Percentiles rank a stretch among this genome's conserved stretches.
These are phyloP conservation scores for Callimorpha dominula DNA, from an alignment of 2,888 invertebrate genomes.

Conservation along the genomic window DNA sequence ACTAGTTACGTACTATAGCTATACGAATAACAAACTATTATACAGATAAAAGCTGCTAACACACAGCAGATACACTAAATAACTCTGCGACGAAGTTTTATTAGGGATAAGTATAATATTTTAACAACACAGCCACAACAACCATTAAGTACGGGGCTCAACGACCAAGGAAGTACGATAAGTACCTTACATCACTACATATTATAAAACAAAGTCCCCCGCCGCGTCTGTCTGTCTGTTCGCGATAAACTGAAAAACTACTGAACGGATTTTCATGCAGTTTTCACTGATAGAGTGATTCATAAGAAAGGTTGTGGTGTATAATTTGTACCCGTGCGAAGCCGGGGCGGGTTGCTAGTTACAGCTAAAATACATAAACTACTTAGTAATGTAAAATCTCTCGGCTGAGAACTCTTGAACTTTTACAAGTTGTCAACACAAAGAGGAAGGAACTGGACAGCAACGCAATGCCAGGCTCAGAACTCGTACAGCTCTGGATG, in stretches of 20 bases:
- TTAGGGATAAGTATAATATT: background rate
- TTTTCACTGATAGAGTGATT: too few species aligned
- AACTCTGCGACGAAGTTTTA: background rate
- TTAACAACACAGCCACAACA: constrained; percentile 39
- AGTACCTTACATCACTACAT: constrained; percentile 4
- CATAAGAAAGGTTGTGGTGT: too few species aligned
- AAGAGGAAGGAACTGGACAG: too few species aligned
- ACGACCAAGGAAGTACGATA: constrained; percentile 20
- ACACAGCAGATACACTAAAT: background rate
- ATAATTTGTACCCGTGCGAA: too few species aligned
- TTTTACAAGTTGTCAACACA: too few species aligned
- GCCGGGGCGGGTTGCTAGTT: too few species aligned
- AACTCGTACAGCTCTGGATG: background rate
- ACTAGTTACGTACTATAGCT: constrained; percentile 37
- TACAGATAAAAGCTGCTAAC: constrained; percentile 7
- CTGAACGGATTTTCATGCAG: too few species aligned
- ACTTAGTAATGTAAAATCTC: background rate
- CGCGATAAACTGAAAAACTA: too few species aligned
- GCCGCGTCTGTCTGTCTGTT: too few species aligned
- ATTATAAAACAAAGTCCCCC: too few species aligned
- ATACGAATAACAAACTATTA: constrained; percentile 34
- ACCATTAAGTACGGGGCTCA: constrained; percentile 25
- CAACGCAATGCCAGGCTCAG: background rate
- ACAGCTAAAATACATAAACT: constrained; percentile 1
- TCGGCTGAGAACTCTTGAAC: background rate